Base-by-base conservation (phyloP, 2,888 invertebrate species). In the Euplexia lucipara region DNA sequence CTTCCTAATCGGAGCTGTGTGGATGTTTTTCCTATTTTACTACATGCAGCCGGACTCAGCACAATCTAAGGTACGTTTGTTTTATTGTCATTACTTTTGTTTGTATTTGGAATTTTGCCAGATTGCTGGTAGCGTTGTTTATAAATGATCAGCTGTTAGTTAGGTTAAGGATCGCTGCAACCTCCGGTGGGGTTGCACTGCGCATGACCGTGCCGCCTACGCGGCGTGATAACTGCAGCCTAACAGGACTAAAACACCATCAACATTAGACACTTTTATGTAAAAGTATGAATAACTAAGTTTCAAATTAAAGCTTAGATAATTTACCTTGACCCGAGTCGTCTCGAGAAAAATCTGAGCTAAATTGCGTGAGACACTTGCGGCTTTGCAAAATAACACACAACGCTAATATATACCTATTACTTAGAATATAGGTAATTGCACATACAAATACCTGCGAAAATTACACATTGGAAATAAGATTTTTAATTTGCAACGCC, bases 21-120 rank as follows among this genome's bases (percentile, higher is more conserved):
- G 95, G 95, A 93, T 94, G 88, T 93, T 92, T 82, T 90, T 92
- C 83, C 84, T 95, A 64, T 90, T 95, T 78, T 95, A 95, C 86
- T 95, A 90, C 84, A 94, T 95, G 92, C 94, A 95, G 78, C 90
- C 95, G 59, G 95, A 93, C 79, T 84, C 93, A 12, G 75, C 88
- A 45, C 90, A 89, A 71, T 86, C 89, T 53, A 95, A 95, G 95
- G 95, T 95, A 83, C 75, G 86, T 81, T 71, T 42, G 20, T 61
- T 34, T n/a, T 42, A 32, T 39, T 63, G 42, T 48, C 10, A 18
- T 79, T 52, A 69, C n/a, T 51, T 67, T 70, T 52, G 51, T 79
- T 2, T 62, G 41, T 8, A 16, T 56, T 72, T 78, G 63, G 47
- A 41, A 60, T 79, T 53, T 48, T 26, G 51, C 18, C n/a, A 47